phyloP scores from a whole-genome alignment of 2,113 vertebrate species.

The Gobius niger region DNA sequence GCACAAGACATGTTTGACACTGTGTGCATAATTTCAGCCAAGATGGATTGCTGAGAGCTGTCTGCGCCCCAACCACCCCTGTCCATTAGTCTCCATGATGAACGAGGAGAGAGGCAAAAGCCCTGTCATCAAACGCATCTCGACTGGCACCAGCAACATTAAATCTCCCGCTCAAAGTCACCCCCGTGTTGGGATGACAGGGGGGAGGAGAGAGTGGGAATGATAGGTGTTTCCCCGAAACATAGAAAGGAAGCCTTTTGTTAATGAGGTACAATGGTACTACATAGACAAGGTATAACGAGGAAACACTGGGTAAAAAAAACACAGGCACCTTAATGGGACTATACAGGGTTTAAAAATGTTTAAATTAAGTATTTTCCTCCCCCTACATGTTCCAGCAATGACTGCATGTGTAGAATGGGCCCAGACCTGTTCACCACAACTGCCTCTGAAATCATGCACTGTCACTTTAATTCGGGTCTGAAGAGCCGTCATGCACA shows the following conservation, averaged over 20 bases:
- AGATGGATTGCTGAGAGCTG: conserved; percentile 65
- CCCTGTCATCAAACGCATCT: conserved; percentile 58
- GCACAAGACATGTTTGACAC: conserved; percentile 54
- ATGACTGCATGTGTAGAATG: no score
- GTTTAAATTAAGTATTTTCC: no score
- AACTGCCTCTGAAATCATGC: no score
- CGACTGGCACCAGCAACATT: conserved; percentile 35
- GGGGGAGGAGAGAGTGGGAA: neutral
- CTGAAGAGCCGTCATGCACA: no score
- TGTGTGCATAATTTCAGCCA: conserved; percentile 65
- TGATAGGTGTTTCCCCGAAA: neutral
- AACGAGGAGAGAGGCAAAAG: conserved; percentile 57
- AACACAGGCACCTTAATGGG: neutral
- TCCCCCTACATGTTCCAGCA: no score
- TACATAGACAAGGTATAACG: neutral
- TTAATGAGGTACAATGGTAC: neutral
- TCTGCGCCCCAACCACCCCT: conserved; percentile 47
- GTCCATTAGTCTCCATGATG: conserved; percentile 71
- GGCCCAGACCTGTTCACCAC: no score
- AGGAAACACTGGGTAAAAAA: neutral
- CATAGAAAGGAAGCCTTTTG: neutral
- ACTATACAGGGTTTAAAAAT: no score
- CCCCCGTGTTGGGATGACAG: conserved; percentile 14
- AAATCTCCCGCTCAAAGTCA: conserved; percentile 70
- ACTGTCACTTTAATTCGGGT: no score